phyloP scores from a whole-genome alignment of 2,797 vertebrate species.

The Paguma larvata region DNA sequence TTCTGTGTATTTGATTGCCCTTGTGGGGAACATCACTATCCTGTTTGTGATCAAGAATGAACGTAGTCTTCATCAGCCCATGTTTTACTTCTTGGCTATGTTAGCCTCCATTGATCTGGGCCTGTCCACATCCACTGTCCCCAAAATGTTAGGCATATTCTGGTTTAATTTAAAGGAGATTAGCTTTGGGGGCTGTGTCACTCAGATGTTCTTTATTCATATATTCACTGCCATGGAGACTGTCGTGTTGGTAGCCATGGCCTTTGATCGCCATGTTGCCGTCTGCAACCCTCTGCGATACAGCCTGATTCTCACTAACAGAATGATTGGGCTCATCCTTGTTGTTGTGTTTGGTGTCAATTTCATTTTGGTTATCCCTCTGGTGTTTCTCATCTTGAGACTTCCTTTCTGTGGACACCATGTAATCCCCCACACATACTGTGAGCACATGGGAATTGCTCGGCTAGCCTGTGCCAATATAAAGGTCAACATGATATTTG shows the following conservation, averaged over 20 bases:
- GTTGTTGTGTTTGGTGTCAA: neutral
- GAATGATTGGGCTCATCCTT: neutral
- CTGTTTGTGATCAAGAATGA: slow-evolving; percentile 62
- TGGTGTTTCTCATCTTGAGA: slow-evolving; percentile 59
- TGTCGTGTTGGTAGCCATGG: slow-evolving; percentile 30
- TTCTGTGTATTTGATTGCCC: slow-evolving; percentile 48
- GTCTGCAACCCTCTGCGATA: slow-evolving; percentile 51
- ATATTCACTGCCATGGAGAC: slow-evolving; percentile 71
- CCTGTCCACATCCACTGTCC: slow-evolving; percentile 61
- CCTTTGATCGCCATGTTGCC: slow-evolving; percentile 44
- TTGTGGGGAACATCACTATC: slow-evolving; percentile 60
- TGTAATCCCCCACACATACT: slow-evolving; percentile 67
- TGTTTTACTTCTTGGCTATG: slow-evolving; percentile 68
- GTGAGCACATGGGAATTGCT: slow-evolving; percentile 77
- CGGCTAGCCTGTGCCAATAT: slow-evolving; percentile 62
- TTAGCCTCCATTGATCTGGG: slow-evolving; percentile 60
- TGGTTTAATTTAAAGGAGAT: slow-evolving; percentile 56
- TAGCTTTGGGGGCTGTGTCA: slow-evolving; percentile 80
- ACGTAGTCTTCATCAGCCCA: slow-evolving; percentile 54
- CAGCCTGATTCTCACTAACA: slow-evolving; percentile 87
- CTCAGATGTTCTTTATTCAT: slow-evolving; percentile 85
- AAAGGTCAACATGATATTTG: slow-evolving; percentile 84
- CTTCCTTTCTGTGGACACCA: slow-evolving; percentile 61
- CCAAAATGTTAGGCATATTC: slow-evolving; percentile 74
- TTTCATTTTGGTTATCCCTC: slow-evolving; percentile 36